Evolutionary conservation across 37 sponge, comb jelly and placozoan species (phyloP), one percentile per base, ranked within the genome.

Genomic region (Dysidea cf. avara): DNA sequence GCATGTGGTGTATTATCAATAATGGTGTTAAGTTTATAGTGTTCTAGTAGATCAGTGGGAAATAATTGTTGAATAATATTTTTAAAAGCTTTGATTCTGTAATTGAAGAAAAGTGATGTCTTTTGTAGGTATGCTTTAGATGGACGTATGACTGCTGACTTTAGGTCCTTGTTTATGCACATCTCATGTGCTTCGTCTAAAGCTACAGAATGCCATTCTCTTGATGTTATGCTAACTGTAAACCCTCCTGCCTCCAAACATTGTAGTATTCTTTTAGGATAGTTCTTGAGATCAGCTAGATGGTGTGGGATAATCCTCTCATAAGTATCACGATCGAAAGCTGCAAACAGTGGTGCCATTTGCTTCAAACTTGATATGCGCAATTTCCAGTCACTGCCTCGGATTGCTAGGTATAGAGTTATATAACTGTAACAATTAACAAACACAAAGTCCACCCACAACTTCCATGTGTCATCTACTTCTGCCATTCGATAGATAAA

Each of bases 121-220:
- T 76, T 76, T 32, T 76, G 77, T 25, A 76, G 37, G 56, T 76
- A 76, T n/a, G 77, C 36, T 34, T 64, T 31, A 51, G 77, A 64
- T 7, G 77, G 66, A 28, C 40, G 36, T 18, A 48, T 30, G 29
- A 64, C 26, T 25, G 77, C 77, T 6, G n/a, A n/a, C n/a, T n/a
- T n/a, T n/a, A n/a, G n/a, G n/a, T n/a, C n/a, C n/a, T n/a, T n/a
- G n/a, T n/a, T n/a, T n/a, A n/a, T n/a, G n/a, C n/a, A n/a, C n/a
- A n/a, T n/a, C n/a, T n/a, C n/a, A n/a, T n/a, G n/a, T n/a, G n/a
- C n/a, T n/a, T 14, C 52, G 69, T n/a, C 69, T 52, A 68, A 68
- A 68, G 37, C 48, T 36, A 46, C 49, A 26, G 39, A n/a, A n/a
- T n/a, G n/a, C n/a, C n/a, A n/a, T n/a, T n/a, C n/a, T n/a, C n/a